Evolutionary conservation across 2,888 invertebrate species (phyloP), one percentile per base, ranked within the genome.

Genomic region (Aphodius sticticus): DNA sequence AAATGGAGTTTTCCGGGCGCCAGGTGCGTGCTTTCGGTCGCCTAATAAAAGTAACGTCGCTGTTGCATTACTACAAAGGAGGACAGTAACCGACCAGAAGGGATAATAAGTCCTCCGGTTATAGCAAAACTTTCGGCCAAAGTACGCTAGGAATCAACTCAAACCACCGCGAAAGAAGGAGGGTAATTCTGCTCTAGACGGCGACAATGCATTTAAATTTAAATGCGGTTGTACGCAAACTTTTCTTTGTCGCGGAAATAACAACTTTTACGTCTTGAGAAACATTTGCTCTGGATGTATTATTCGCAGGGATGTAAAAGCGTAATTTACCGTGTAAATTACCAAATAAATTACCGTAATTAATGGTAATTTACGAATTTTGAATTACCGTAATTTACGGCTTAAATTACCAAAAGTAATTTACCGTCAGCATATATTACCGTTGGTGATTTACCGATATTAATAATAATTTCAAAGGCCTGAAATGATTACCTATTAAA

Each of bases 171-270:
- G 53, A 53, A 53, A 53, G 53, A 53, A 53, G 53, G 9, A 53
- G 12, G 53, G 53, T 53, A 53, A 53, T 53, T 53, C 53, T 7
- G 53, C 7, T 7, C 53, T 7, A 7, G 53, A 53, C 53, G 9
- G 53, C 53, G 53, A 53, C 53, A 53, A 53, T 53, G 53, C 53
- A 53, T 53, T 53, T 53, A 53, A 53, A 53, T 53, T 53, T 53
- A 53, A 53, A 53, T 53, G 53, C 53, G 53, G 53, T 2, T 3
- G 9, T 53, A 53, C 7, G 53, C 53, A 53, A 53, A 53, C 53
- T 53, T 53, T 53, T 53, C 53, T 7, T 53, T 53, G 53, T 53
- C 12, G 12, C 53, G 7, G 53, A 53, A 9, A 53, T 53, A 53
- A 53, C 53, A 53, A 53, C 53, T 53, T 53, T 12, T 53, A 53